Percentiles rank a stretch among this genome's conserved stretches.
Conservation (phyloP, 2,113 vertebrate species). For the Cavia aperea region DNA sequence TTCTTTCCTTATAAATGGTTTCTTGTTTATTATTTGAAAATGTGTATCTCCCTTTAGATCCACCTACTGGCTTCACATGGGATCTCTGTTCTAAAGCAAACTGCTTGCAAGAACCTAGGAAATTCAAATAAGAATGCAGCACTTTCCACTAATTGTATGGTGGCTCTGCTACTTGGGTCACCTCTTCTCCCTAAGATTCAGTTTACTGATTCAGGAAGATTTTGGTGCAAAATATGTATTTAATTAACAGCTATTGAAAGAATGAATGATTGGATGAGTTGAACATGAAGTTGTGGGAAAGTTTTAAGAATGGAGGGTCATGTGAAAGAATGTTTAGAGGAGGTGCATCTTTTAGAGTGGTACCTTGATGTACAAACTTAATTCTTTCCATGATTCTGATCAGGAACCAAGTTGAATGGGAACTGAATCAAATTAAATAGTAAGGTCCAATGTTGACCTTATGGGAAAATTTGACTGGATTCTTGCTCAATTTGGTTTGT, state of each 20-base stretch:
- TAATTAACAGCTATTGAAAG: neutral
- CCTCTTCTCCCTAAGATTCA: conserved; percentile 3
- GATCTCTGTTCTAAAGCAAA: conserved; percentile 27
- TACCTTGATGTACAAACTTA: neutral
- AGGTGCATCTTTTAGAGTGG: neutral
- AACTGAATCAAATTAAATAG: neutral
- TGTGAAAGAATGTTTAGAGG: neutral
- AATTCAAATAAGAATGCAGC: conserved; percentile 32
- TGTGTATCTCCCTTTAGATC: conserved; percentile 45
- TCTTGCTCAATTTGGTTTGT: neutral
- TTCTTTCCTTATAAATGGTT: conserved; percentile 69
- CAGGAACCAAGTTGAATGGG: neutral
- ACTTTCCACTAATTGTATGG: conserved; percentile 23
- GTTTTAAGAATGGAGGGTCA: neutral
- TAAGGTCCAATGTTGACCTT: neutral
- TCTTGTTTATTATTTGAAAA: conserved; percentile 55
- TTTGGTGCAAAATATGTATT: neutral
- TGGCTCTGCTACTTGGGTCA: neutral
- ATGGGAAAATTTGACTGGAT: neutral
- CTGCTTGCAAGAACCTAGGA: neutral
- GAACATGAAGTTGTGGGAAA: neutral
- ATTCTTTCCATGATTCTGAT: neutral
- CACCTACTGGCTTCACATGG: conserved; percentile 12
- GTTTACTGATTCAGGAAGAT: neutral
- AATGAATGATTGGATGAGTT: neutral